phyloP scores from a whole-genome alignment of 92 coral and sea anemone genomes.

The Muricea muricata region DNA sequence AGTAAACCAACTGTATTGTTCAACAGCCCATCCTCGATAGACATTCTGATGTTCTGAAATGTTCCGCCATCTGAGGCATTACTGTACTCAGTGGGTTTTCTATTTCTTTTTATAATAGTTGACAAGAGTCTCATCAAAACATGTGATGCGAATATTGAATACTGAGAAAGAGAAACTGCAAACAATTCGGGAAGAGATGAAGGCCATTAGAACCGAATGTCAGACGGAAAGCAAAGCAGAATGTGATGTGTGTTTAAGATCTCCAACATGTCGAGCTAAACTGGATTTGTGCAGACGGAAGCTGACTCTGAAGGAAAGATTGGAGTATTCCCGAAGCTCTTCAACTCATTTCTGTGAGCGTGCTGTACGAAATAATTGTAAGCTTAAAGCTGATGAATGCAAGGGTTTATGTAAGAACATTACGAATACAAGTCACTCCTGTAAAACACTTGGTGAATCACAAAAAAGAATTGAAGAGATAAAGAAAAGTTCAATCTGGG shows the following conservation, averaged over 20 bases:
- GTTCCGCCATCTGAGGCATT: too few relatives aligned
- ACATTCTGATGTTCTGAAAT: too few relatives aligned
- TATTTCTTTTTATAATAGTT: slow-evolving; percentile 56
- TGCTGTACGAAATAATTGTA: slow-evolving; percentile 64
- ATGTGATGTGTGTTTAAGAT: slow-evolving; percentile 65
- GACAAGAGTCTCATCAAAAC: slow-evolving; percentile 87
- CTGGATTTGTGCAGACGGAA: slow-evolving; percentile 50
- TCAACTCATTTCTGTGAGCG: slow-evolving; percentile 70
- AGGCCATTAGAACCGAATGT: slow-evolving; percentile 72
- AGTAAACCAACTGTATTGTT: too few relatives aligned
- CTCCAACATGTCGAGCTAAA: slow-evolving; percentile 48
- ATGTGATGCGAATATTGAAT: slow-evolving; percentile 81
- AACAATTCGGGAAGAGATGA: slow-evolving; percentile 73
- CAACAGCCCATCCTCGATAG: too few relatives aligned
- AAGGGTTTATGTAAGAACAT: slow-evolving; percentile 57
- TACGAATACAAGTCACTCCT: slow-evolving; percentile 71
- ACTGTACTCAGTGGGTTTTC: neutral
- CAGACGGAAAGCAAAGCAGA: slow-evolving; percentile 59
- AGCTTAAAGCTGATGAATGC: slow-evolving; percentile 61
- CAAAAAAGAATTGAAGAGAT: slow-evolving; percentile 69
- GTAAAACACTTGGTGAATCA: slow-evolving; percentile 74
- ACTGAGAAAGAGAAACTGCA: slow-evolving; percentile 73
- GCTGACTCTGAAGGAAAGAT: neutral
- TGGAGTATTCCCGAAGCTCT: slow-evolving; percentile 24
- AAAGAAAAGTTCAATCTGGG: slow-evolving; percentile 78